Base-by-base conservation (phyloP, 2,888 invertebrate genomes). In the Rhagonycha lutea region DNA sequence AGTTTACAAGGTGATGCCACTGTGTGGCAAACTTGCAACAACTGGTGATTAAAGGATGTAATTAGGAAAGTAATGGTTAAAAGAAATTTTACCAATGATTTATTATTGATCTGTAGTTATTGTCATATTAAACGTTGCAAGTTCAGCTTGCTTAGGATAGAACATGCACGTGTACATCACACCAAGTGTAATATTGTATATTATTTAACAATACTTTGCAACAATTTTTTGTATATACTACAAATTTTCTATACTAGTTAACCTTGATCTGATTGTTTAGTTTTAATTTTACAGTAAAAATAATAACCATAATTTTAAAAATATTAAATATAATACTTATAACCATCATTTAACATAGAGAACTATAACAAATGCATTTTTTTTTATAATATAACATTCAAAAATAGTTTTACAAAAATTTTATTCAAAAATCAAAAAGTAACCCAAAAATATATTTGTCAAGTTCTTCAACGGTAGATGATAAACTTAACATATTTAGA, bases 101-200 rank as follows among this genome's bases (percentile, higher is more conserved):
- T 81, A 81, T 87, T 87, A 87, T 87, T 86, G 85, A 85, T 84
- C 85, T 83, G 81, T 84, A 85, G 81, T 87, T 87, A 87, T 87
- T 87, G 87, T 87, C 87, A 85, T 86, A 82, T 86, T 86, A 82
- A 86, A 85, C 84, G 80, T 83, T 87, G 86, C 86, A 86, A 85
- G 85, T 84, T 81, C 77, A 79, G 84, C 83, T 83, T 82, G 81
- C 78, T 81, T 84, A 85, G 85, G 85, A 85, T 85, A 84, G 86
- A 83, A 83, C 80, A 79, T 79, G 73, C 76, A 81, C 79, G 79
- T 80, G 76, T 75, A 80, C 80, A 81, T 78, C 77, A 80, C 81
- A 81, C 78, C 81, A 74, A 81, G 76, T 79, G 76, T 74, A 76
- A 79, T 79, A 75, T 73, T 79, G 76, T 77, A 74, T 78, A 78